A percentile compares a stretch with the other conserved stretches of the same genome.
Conservation (phyloP, 2,888 invertebrate species). For the Oasisia sp. region DNA sequence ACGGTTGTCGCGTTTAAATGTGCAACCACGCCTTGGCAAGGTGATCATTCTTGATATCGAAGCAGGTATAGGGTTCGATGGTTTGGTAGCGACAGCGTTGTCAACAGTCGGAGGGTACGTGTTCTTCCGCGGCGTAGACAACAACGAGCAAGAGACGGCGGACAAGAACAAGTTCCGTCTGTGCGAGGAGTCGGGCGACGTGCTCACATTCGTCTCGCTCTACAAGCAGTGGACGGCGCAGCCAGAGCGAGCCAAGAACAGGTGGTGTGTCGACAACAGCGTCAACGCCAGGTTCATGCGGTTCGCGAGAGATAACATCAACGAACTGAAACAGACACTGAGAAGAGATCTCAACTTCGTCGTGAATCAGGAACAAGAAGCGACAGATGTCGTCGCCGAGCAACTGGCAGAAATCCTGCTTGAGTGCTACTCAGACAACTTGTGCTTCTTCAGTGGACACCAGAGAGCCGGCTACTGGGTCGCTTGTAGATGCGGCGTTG, state of each 20-base stretch:
- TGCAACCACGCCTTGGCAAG: constrained; percentile 58
- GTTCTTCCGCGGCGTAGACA: too few species aligned
- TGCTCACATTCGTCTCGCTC: constrained; percentile 52
- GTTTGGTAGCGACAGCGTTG: constrained; percentile 54
- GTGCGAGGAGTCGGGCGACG: constrained; percentile 55
- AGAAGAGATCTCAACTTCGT: constrained; percentile 43
- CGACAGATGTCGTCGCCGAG: constrained; percentile 38
- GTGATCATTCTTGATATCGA: constrained; percentile 49
- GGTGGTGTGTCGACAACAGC: constrained; percentile 49
- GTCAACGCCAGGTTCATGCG: constrained; percentile 61
- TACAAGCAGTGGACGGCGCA: constrained; percentile 52
- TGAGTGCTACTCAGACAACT: constrained; percentile 46
- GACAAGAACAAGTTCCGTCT: constrained; percentile 47
- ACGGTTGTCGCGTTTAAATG: constrained; percentile 56
- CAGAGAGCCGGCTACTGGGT: constrained; percentile 49
- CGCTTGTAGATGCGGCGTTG: constrained; percentile 35
- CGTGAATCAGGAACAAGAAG: neutral
- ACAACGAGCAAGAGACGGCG: constrained; percentile 24
- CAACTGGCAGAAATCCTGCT: constrained; percentile 43
- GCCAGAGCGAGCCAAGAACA: constrained; percentile 27
- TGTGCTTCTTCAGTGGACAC: constrained; percentile 53
- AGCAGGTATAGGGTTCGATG: constrained; percentile 48
- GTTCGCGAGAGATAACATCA: constrained; percentile 47
- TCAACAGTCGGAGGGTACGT: constrained; percentile 51
- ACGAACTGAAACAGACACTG: constrained; percentile 48